These are phyloP conservation scores for Nemotelus pantherinus DNA, from an alignment of 2,888 invertebrate species.

Conservation along the genomic window DNA sequence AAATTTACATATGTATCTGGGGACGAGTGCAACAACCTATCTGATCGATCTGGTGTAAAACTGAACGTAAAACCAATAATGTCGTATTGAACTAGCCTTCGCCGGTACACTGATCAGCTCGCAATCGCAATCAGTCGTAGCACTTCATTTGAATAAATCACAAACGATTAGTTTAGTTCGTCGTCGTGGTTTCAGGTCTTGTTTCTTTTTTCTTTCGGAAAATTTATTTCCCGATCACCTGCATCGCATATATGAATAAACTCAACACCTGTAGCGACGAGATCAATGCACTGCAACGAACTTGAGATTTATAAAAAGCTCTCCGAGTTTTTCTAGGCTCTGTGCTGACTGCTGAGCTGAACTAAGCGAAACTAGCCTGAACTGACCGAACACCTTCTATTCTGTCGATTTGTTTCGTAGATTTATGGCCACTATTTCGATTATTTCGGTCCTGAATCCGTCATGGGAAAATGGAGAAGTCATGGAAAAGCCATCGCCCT, in stretches of 20 bases:
- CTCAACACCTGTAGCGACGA: conserved; percentile 34
- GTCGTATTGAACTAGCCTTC: conserved; percentile 28
- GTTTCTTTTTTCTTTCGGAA: conserved; percentile 26
- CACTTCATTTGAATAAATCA: conserved; percentile 40
- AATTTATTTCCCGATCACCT: conserved; percentile 42
- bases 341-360: neutral
- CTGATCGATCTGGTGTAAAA: too few species aligned
- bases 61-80: conserved; percentile 1
- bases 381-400: neutral
- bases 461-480: neutral
- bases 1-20: too few species aligned
- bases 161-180: conserved; percentile 23
- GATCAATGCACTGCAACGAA: conserved; percentile 45
- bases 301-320: conserved; percentile 44
- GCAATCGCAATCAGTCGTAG: conserved; percentile 25
- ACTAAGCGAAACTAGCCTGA: neutral
- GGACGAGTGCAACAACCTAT: too few species aligned
- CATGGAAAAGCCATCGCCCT: neutral
- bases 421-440: too few species aligned
- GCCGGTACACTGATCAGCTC: conserved; percentile 25
- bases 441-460: neutral
- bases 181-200: conserved; percentile 28
- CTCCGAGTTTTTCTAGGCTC: neutral
- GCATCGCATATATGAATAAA: conserved; percentile 26
- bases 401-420: too few species aligned